Base-by-base conservation (phyloP, 2,888 invertebrate species). In the Pammene aurita region DNA sequence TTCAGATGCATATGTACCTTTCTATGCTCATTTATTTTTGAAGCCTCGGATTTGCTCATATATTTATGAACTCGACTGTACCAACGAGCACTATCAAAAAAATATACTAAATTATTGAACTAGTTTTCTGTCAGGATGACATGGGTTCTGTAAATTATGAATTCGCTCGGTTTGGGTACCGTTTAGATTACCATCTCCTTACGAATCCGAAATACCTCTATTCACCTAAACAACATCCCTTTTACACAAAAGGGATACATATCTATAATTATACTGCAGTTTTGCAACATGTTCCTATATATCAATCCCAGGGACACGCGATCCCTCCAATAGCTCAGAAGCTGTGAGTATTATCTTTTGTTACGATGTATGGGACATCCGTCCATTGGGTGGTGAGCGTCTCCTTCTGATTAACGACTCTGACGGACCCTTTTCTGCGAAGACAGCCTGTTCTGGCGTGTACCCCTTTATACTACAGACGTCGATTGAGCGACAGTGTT, bases 381-480 rank as follows among this genome's bases (percentile, higher is more conserved):
- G 50, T 13, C 48, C 42, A 6, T 42, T 26, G 16, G 34, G 38
- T 46, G 44, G 13, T 44, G 35, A 46, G 44, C 11, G 1, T 38
- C 34, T 54, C 35, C 6, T 58, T 34, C 69, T 65, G 69, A 69
- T 65, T 69, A 69, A 69, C 69, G 69, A 65, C 41, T 42, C 58
- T 18, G 60, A 48, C 69, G 44, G 60, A 69, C 69, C 69, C 64
- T 69, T 69, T 58, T 65, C 69, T 64, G 41, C 48, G 46, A 46
- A 60, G 65, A 69, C 69, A 65, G 68, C 54, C 60, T 63, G 63
- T 57, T 56, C 50, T 63, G 67, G 50, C 52, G 57, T 50, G 34
- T 63, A 63, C 35, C 63, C 67, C 56, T 67, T 67, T 57, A 63
- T 18, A 38, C 44, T 57, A 67, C 18, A n/a, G 50, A 14, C 57